Base-by-base conservation (phyloP, 2,888 invertebrate species). In the Hypolimnas misippus region DNA sequence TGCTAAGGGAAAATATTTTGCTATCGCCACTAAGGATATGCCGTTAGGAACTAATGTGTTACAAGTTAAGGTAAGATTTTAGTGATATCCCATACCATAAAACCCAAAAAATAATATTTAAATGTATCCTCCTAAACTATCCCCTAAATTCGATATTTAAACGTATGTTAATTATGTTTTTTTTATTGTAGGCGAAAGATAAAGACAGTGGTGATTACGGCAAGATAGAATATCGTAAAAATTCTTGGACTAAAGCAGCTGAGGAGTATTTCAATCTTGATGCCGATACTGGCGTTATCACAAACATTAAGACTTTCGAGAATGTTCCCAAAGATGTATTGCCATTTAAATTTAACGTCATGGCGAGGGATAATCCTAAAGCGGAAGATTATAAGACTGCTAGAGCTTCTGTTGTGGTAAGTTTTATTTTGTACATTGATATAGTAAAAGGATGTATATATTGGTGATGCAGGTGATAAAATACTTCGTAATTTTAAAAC, bases 171-270 rank as follows among this genome's bases (percentile, higher is more conserved):
- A 8, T 8, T 33, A 10, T n/a, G n/a, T n/a, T 38, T 38, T 38
- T 38, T 33, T 33, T 33, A 38, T 38, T 38, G 3, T n/a, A 96
- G 93, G 98, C 98, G 0, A 94, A 95, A 70, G 98, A 98, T 84
- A 94, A 94, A 70, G 98, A 98, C 80, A 96, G 96, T 58, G 97
- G 97, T 0, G 94, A 95, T 68, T 96, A 94, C 80, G 98, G 98
- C 1, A 94, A 94, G 76, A 88, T 98, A 19, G 94, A 94, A 68
- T 98, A 97, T 83, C 89, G 87, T 7, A 91, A 91, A 73, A 91
- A 86, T 73, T 92, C 86, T 0, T 93, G 85, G 92, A 89, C 78
- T 35, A 90, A 81, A 75, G 85, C 83, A 12, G 92, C 86, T 10
- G 93, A 93, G 3, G 94, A 95, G 59, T 96, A 95, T 76, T 97